Evolutionary conservation across 2,113 vertebrate genomes (phyloP).

Genomic region (Paradoxurus hermaphroditus): DNA sequence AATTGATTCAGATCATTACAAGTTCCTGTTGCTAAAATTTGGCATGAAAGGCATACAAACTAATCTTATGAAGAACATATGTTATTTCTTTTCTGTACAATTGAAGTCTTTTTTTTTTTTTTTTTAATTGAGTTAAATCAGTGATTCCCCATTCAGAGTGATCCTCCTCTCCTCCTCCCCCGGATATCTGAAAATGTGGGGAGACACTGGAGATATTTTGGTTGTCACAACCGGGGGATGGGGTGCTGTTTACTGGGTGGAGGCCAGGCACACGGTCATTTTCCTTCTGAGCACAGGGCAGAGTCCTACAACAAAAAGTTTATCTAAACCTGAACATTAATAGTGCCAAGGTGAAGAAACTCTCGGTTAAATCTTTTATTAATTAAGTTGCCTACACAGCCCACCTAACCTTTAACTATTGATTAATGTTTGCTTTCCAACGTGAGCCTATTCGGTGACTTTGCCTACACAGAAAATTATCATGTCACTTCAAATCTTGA

Average conservation of each 20-base stretch:
- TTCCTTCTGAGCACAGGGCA: too few relatives aligned
- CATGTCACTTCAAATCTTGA: background rate
- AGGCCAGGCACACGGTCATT: background rate
- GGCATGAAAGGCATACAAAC: background rate
- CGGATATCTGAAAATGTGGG: background rate
- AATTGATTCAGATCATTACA: background rate
- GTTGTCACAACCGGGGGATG: fast-evolving
- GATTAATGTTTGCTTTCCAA: background rate
- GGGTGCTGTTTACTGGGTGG: too few relatives aligned
- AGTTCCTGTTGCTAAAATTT: background rate
- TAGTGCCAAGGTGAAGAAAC: background rate
- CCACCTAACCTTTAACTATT: background rate
- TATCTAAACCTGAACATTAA: background rate
- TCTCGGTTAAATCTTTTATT: background rate
- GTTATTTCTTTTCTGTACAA: background rate
- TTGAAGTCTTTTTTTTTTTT: background rate
- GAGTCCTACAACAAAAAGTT: background rate
- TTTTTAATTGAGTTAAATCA: background rate
- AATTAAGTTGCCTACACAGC: background rate
- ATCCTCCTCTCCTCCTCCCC: background rate
- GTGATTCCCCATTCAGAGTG: background rate
- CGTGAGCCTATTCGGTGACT: background rate
- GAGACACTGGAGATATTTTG: background rate
- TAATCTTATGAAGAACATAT: background rate
- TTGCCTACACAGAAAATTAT: background rate